These are phyloP conservation scores for Psilopogon haemacephalus DNA, from an alignment of 2,113 vertebrate species.

Conservation along the genomic window DNA sequence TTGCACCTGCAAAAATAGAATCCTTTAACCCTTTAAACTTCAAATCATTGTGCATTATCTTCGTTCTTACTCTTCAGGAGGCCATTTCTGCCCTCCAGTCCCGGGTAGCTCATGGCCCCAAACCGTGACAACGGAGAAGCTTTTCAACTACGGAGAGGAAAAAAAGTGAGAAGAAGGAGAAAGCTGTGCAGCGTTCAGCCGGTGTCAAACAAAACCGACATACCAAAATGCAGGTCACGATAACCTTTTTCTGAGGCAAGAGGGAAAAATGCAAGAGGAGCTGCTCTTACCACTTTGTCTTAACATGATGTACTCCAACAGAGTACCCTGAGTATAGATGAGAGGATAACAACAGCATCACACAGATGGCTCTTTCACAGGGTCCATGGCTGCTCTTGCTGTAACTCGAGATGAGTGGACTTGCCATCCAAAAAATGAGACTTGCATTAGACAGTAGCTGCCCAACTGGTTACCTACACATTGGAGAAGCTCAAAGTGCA, in stretches of 20 bases:
- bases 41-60: too few species aligned
- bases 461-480: background rate
- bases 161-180: too few species aligned
- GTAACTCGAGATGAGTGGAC: background rate
- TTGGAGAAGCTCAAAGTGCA: background rate
- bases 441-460: background rate
- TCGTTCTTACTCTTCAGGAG: too few species aligned
- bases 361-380: background rate
- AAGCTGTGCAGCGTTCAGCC: background rate
- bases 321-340: background rate
- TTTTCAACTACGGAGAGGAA: too few species aligned
- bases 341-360: background rate
- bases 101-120: too few species aligned
- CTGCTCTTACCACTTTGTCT: background rate
- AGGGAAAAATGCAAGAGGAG: background rate
- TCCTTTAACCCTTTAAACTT: too few species aligned
- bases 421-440: background rate
- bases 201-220: too few species aligned
- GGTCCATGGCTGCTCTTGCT: background rate
- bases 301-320: background rate
- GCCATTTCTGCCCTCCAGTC: too few species aligned
- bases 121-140: too few species aligned
- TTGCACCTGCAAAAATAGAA: too few species aligned
- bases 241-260: background rate
- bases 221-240: background rate